These are phyloP conservation scores for Cryptoblepharus egeriae DNA, from an alignment of 2,797 vertebrate genomes.

Conservation along the genomic window DNA sequence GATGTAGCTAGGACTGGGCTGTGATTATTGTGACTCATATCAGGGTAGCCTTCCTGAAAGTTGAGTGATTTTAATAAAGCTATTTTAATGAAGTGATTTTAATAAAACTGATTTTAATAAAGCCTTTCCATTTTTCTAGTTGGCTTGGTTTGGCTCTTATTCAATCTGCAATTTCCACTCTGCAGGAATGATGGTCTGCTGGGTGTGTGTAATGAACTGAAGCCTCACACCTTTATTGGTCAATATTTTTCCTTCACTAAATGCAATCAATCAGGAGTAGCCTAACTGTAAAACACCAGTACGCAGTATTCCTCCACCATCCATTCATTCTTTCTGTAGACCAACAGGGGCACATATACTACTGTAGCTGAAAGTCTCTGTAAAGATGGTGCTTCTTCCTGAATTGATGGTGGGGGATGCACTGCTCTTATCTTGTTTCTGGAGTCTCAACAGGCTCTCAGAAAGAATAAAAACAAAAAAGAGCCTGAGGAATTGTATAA, in stretches of 20 bases:
- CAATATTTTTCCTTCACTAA: neutral
- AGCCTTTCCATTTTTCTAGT: neutral
- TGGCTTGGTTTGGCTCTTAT: neutral
- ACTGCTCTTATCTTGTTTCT: neutral
- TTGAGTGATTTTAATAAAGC: neutral
- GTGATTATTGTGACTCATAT: neutral
- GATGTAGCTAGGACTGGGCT: too few species aligned
- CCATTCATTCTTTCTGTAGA: neutral
- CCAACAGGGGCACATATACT: neutral
- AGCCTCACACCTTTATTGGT: conserved; percentile 13
- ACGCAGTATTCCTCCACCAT: neutral
- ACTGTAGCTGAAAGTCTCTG: neutral
- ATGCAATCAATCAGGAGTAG: neutral
- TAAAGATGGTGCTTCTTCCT: neutral
- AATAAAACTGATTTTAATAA: neutral
- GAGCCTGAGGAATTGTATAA: neutral
- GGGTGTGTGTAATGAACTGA: conserved; percentile 18
- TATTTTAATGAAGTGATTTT: too few species aligned
- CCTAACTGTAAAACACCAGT: neutral
- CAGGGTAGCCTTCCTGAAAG: neutral
- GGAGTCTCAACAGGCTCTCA: neutral
- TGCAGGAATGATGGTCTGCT: neutral
- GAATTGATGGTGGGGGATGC: neutral
- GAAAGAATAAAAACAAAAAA: neutral
- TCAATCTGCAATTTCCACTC: neutral